These are phyloP conservation scores for Adoxophyes honmai DNA, from an alignment of 1,140 invertebrate species.

Conservation along the genomic window DNA sequence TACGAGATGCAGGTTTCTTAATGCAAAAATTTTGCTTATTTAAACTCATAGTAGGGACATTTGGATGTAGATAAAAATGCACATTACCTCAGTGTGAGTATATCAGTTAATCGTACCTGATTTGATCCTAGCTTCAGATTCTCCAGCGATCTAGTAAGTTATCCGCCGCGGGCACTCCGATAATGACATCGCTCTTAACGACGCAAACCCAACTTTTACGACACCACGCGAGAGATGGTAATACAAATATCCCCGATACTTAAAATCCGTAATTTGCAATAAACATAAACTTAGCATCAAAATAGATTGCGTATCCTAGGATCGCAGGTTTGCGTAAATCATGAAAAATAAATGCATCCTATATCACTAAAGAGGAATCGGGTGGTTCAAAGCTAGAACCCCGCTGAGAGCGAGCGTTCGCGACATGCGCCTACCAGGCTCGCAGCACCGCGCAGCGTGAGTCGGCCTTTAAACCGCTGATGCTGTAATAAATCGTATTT, in stretches of 20 bases:
- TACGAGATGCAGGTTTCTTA: too few relatives aligned
- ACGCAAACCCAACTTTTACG: neutral
- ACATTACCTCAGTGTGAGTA: too few relatives aligned
- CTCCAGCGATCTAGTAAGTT: too few relatives aligned
- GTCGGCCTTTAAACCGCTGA: conserved; percentile 38
- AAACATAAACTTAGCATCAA: conserved; percentile 11
- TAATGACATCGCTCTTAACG: too few relatives aligned
- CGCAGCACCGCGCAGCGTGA: conserved; percentile 35
- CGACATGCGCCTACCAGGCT: conserved; percentile 51
- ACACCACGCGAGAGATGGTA: neutral
- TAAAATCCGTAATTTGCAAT: conserved; percentile 15
- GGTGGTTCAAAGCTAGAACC: conserved; percentile 30
- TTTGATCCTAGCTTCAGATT: too few relatives aligned
- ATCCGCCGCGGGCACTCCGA: too few relatives aligned
- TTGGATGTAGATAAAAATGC: too few relatives aligned
- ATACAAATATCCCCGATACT: conserved; percentile 12
- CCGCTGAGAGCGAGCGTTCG: conserved; percentile 38
- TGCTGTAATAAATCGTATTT: conserved; percentile 52
- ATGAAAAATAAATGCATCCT: conserved; percentile 17
- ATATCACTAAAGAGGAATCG: conserved; percentile 24
- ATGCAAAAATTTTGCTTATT: too few relatives aligned
- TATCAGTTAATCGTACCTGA: too few relatives aligned
- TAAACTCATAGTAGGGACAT: too few relatives aligned
- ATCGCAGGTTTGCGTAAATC: conserved; percentile 13
- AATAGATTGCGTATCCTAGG: conserved; percentile 12